Base-by-base conservation (phyloP, 64 coral and sea anemone species). In the Acropora yongei region DNA sequence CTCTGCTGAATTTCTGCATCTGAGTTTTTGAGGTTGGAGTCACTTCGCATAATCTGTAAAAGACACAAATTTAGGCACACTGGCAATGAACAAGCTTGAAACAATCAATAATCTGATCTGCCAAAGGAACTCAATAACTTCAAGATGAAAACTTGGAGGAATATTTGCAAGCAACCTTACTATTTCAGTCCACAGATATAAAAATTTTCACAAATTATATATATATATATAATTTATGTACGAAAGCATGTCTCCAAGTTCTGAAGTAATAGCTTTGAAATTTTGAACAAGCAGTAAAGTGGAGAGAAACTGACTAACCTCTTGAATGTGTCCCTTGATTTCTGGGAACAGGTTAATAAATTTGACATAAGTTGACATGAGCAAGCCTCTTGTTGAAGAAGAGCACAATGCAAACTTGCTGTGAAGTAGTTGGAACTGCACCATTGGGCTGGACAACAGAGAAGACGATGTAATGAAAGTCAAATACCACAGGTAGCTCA, bases 1-100 rank as follows among this genome's bases (percentile, higher is more conserved):
- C 97, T 94, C 51, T 99, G 97, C 50, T 99, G 97, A 16, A 99
- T 99, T 78, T 99, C 97, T 4, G 97, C 94, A 96, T 99, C 97
- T 47, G 94, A 92, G 84, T 95, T 99, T 41, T 93, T 91, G 8
- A 99, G 80, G 75, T 99, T 99, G n/a, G 87, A 91, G 68, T 96
- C 94, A 91, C 94, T 95, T 53, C 83, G 91, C 63, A 99, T 86
- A 77, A 99, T 94, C 97, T 99, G 60, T 47, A 20, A 12, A 6
- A 47, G 3, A 18, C 3, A 49, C 41, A 5, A 79, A 10, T n/a
- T 43, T 17, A 18, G 41, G 77, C 77, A 16, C 11, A 78, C 51
- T 7, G 51, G 51, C 10, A 10, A 55, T 55, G 51, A 55, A 55
- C 10, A 55, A 55, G 10, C 51, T 55, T 4, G 2, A 7, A 7